Evolutionary conservation across 2,888 invertebrate genomes (phyloP).

Genomic region (Rhagium mordax): DNA sequence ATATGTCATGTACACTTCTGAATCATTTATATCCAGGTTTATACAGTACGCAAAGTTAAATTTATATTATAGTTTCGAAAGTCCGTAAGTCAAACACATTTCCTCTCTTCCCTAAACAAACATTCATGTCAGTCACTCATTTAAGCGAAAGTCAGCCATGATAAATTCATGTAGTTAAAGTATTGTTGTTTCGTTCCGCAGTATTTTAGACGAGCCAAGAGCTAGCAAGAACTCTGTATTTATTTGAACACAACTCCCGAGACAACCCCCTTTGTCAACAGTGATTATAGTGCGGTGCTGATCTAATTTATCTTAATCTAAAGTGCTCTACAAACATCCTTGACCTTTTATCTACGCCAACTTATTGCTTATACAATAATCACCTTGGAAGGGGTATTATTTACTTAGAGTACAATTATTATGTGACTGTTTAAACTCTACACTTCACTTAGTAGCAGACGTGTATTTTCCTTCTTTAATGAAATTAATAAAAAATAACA

Average conservation of each 20-base stretch:
- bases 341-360: constrained; percentile 46
- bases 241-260: constrained; percentile 27
- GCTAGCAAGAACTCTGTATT: constrained; percentile 30
- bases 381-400: not conserved
- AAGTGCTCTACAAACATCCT: constrained; percentile 53
- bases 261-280: constrained; percentile 33
- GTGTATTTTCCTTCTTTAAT: not conserved
- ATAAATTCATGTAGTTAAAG: constrained; percentile 35
- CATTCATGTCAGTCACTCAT: constrained; percentile 32
- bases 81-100: constrained; percentile 32
- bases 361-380: constrained; percentile 30
- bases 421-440: not conserved
- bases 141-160: constrained; percentile 30
- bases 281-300: constrained; percentile 36
- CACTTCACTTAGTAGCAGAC: not conserved
- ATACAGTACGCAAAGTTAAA: constrained; percentile 27
- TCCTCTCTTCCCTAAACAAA: constrained; percentile 30
- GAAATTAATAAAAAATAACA: too few species aligned
- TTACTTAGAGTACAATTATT: not conserved
- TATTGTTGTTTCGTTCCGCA: constrained; percentile 32
- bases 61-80: constrained; percentile 36
- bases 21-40: constrained; percentile 33
- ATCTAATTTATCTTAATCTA: constrained; percentile 57
- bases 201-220: constrained; percentile 25
- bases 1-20: constrained; percentile 30